Conservation (phyloP, 2,113 vertebrate genomes). For the Megaceryle torquata region DNA sequence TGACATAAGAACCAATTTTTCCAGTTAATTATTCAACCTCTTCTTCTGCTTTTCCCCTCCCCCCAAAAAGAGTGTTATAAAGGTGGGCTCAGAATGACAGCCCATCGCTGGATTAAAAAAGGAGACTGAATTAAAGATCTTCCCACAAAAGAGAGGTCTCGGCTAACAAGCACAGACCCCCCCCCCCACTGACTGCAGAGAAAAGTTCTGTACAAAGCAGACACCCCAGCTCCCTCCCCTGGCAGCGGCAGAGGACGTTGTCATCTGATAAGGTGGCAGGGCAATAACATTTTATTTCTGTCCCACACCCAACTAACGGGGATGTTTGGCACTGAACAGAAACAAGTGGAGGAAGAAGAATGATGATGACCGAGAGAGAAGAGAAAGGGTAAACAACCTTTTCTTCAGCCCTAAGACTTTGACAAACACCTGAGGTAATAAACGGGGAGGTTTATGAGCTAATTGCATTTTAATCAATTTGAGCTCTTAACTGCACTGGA, state of each 20-base stretch:
- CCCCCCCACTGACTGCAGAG: neutral
- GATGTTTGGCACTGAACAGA: neutral
- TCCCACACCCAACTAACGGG: neutral
- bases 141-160: neutral
- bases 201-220: conserved; percentile 3
- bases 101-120: neutral
- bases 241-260: neutral
- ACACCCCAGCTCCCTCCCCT: neutral
- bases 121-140: neutral
- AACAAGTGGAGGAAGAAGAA: neutral
- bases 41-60: neutral
- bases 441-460: conserved; percentile 28
- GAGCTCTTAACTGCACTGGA: conserved; percentile 9
- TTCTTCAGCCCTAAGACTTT: conserved; percentile 13
- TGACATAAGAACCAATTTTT: conserved; percentile 50
- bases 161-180: neutral
- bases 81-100: conserved; percentile 5
- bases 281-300: conserved; percentile 50
- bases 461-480: conserved; percentile 55
- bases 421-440: conserved; percentile 31
- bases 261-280: neutral
- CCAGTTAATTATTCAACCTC: conserved; percentile 52
- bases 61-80: neutral
- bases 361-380: neutral
- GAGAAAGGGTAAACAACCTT: neutral